phyloP scores from a whole-genome alignment of 1,140 invertebrate species.

The Caerostris darwini region DNA sequence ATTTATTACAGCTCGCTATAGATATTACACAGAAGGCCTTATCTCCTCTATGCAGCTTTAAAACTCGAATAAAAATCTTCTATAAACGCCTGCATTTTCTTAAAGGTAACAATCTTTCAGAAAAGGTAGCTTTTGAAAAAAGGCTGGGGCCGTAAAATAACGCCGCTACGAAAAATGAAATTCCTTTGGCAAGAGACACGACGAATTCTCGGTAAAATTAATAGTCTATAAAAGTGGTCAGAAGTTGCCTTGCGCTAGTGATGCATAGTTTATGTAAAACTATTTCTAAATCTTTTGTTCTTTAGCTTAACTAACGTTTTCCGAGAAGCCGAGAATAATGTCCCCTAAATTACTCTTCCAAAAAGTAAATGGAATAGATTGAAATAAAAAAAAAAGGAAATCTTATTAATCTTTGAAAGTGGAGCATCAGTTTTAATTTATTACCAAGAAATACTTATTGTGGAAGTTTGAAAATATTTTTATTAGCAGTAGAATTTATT shows the following conservation, averaged over 20 bases:
- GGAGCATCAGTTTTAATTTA: background rate
- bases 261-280: conserved; percentile 22
- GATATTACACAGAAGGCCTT: too few species aligned
- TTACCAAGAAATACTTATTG: too few species aligned
- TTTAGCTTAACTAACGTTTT: background rate
- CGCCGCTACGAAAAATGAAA: background rate
- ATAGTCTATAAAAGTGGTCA: conserved; percentile 41
- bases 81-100: background rate
- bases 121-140: too few species aligned
- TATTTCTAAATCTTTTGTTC: conserved; percentile 17
- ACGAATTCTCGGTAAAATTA: background rate
- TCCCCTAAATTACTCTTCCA: conserved; percentile 6
- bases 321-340: background rate
- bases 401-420: background rate
- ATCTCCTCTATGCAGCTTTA: background rate
- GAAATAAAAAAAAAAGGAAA: background rate
- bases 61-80: background rate
- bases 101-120: background rate
- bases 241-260: background rate
- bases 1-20: too few species aligned
- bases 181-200: background rate
- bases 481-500: too few species aligned
- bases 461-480: too few species aligned
- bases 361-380: background rate
- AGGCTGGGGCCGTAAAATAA: background rate